Evolutionary conservation across 2,888 invertebrate genomes (phyloP).

Genomic region (Nephrocerus scutellatus): DNA sequence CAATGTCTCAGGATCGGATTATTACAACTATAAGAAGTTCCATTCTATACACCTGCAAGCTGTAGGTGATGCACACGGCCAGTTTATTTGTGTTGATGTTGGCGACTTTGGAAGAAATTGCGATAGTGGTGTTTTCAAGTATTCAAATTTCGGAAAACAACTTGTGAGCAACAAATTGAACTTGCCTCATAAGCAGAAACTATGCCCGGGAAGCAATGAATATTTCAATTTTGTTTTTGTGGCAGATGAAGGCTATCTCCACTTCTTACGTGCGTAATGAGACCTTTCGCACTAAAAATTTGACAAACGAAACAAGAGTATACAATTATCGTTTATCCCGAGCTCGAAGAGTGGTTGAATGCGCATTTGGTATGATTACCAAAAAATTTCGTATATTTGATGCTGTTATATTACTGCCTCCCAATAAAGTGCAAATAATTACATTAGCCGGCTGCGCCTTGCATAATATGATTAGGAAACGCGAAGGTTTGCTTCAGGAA

Average conservation of each 20-base stretch:
- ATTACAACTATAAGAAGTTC: constrained; percentile 7
- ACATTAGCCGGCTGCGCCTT: constrained; percentile 8
- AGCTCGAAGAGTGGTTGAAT: constrained; percentile 9
- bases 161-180: constrained; percentile 6
- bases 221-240: constrained; percentile 12
- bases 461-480: constrained; percentile 9
- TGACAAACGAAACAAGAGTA: constrained; percentile 14
- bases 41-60: constrained; percentile 6
- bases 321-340: constrained; percentile 4
- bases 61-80: constrained; percentile 12
- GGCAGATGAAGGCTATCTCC: constrained; percentile 13
- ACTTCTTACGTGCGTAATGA: constrained; percentile 10
- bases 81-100: constrained; percentile 17
- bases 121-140: constrained; percentile 13
- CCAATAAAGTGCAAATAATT: constrained; percentile 11
- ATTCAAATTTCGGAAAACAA: constrained; percentile 13
- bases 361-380: constrained; percentile 10
- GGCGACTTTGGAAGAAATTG: constrained; percentile 11
- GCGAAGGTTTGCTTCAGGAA: constrained; percentile 6
- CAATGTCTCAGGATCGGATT: constrained; percentile 13
- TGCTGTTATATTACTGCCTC: constrained; percentile 7
- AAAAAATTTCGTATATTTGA: constrained; percentile 6
- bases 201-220: constrained; percentile 9
- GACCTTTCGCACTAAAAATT: constrained; percentile 11
- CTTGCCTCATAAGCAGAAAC: constrained; percentile 9